Evolutionary conservation across 1,140 invertebrate species (phyloP).

Genomic region (Drosophila sulfurigaster): DNA sequence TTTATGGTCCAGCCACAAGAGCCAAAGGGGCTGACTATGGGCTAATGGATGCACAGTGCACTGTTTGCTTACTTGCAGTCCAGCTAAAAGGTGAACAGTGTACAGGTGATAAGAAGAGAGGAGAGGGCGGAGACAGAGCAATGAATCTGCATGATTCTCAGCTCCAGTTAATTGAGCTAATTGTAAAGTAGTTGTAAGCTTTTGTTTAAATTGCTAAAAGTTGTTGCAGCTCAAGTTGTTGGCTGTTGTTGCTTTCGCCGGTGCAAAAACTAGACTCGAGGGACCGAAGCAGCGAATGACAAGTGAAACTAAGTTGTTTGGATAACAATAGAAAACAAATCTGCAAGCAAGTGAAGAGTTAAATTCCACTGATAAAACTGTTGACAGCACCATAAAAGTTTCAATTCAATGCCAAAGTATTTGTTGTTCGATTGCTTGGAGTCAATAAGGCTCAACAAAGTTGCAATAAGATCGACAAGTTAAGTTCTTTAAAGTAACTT

Average conservation of each 20-base stretch:
- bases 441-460: not conserved
- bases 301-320: conserved; percentile 23
- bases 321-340: conserved; percentile 26
- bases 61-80: not conserved
- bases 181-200: conserved; percentile 33
- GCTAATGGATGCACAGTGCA: conserved; percentile 60
- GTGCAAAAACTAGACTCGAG: not conserved
- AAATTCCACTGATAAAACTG: conserved; percentile 11
- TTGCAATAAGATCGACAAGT: not conserved
- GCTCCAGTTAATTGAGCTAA: conserved; percentile 52
- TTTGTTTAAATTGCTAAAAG: conserved; percentile 38
- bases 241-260: no score
- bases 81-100: not conserved
- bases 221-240: conserved; percentile 27
- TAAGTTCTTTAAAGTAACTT: not conserved
- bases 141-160: conserved; percentile 45
- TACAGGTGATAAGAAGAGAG: not conserved
- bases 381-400: not conserved
- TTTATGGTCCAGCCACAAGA: conserved; percentile 47
- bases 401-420: not conserved
- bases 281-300: not conserved
- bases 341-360: conserved; percentile 11
- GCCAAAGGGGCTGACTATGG: conserved; percentile 19
- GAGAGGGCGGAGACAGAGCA: not conserved
- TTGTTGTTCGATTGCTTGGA: not conserved